Evolutionary conservation across 2,888 invertebrate genomes (phyloP).

Genomic region (Muschampia plurimacula): DNA sequence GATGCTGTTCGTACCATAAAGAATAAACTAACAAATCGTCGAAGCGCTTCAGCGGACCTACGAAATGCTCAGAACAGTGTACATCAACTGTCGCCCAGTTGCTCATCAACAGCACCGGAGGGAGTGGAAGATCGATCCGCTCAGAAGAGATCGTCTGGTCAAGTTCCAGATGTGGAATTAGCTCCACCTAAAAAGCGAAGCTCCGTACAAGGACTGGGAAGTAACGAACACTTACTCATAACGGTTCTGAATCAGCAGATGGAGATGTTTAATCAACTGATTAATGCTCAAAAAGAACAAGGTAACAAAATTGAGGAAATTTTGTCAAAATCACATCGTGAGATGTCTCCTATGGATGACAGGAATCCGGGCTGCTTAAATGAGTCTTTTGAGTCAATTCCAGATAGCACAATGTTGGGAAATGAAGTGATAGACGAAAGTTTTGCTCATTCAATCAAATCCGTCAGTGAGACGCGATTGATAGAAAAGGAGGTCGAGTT

Average conservation of each 20-base stretch:
- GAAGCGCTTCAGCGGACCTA: slow-evolving; percentile 2
- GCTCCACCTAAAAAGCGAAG: not conserved
- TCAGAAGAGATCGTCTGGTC: not conserved
- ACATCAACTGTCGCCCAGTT: not conserved
- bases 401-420: not conserved
- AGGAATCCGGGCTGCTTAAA: not conserved
- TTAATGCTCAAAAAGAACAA: not conserved
- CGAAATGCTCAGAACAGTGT: not conserved
- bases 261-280: not conserved
- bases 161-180: not conserved
- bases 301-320: not conserved
- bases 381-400: not conserved
- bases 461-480: not conserved
- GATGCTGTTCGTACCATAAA: not conserved
- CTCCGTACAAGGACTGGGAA: not conserved
- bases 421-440: not conserved
- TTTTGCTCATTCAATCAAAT: not conserved
- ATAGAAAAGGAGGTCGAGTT: not conserved
- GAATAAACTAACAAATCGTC: not conserved
- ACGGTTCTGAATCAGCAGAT: not conserved
- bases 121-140: not conserved
- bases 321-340: not conserved
- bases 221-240: not conserved
- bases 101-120: not conserved
- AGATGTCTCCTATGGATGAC: not conserved